A percentile compares a stretch with the other conserved stretches of the same genome.
Evolutionary conservation across 2,797 vertebrate genomes (phyloP).

Genomic region (Neomorphus geoffroyi): DNA sequence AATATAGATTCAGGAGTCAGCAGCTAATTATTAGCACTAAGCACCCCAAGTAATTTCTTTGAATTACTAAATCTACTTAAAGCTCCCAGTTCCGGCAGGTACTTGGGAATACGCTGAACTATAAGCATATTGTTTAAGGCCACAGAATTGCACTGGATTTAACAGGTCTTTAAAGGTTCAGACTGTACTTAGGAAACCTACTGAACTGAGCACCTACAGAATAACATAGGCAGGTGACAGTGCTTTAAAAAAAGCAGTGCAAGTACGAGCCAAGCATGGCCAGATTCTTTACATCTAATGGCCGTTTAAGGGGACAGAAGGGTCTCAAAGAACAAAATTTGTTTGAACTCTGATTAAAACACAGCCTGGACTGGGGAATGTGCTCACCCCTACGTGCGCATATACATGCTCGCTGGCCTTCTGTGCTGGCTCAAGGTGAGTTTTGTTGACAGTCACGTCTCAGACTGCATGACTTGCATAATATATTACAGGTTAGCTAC

Average conservation of each 20-base stretch:
- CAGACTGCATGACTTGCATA: background rate
- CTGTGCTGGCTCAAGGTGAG: background rate
- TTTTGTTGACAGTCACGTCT: background rate
- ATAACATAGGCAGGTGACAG: background rate
- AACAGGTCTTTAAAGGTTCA: conserved; percentile 29
- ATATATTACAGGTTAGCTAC: background rate
- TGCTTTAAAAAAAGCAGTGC: background rate
- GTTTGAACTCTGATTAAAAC: background rate
- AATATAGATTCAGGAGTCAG: background rate
- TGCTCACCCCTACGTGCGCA: background rate
- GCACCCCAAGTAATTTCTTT: background rate
- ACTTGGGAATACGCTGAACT: background rate
- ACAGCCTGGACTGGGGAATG: background rate
- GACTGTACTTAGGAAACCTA: background rate
- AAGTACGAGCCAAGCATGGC: background rate
- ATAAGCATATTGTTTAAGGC: conserved; percentile 41
- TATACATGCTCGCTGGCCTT: background rate
- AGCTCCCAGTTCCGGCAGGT: background rate
- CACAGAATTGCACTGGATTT: background rate
- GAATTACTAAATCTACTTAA: conserved; percentile 24
- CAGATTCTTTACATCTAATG: background rate
- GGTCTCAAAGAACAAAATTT: background rate
- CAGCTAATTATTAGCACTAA: background rate
- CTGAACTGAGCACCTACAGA: background rate
- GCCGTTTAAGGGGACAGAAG: background rate